phyloP scores from a whole-genome alignment of 2,113 vertebrate species.

The Sylvia atricapilla region DNA sequence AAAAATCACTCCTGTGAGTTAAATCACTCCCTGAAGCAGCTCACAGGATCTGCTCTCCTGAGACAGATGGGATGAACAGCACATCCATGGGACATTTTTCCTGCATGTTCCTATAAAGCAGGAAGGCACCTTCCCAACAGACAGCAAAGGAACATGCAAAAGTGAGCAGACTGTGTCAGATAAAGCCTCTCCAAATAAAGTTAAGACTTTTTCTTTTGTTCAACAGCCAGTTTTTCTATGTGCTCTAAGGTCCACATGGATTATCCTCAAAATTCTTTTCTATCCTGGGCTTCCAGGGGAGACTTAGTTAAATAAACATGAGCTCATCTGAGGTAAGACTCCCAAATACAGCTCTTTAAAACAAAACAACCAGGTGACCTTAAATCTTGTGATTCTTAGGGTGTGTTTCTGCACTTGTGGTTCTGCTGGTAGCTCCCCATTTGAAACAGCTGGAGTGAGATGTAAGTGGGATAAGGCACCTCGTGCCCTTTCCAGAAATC shows the following conservation, averaged over 20 bases:
- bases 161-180: neutral
- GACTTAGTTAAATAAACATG: neutral
- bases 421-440: neutral
- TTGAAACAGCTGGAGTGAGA: neutral
- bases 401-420: neutral
- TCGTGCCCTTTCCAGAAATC: neutral
- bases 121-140: neutral
- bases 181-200: slow-evolving; percentile 3
- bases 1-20: neutral
- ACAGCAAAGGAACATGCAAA: neutral
- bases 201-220: neutral
- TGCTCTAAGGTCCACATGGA: neutral
- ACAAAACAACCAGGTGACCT: neutral
- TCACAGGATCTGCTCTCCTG: neutral
- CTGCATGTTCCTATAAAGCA: neutral
- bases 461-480: neutral
- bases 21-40: neutral
- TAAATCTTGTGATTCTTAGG: neutral
- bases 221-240: neutral
- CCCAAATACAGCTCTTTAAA: neutral
- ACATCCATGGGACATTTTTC: neutral
- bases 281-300: slow-evolving; percentile 4
- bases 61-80: neutral
- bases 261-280: neutral
- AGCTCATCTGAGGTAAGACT: neutral